Evolutionary conservation across 2,797 vertebrate genomes (phyloP), one percentile per base, ranked within the genome.

Genomic region (Bovichtus variegatus): DNA sequence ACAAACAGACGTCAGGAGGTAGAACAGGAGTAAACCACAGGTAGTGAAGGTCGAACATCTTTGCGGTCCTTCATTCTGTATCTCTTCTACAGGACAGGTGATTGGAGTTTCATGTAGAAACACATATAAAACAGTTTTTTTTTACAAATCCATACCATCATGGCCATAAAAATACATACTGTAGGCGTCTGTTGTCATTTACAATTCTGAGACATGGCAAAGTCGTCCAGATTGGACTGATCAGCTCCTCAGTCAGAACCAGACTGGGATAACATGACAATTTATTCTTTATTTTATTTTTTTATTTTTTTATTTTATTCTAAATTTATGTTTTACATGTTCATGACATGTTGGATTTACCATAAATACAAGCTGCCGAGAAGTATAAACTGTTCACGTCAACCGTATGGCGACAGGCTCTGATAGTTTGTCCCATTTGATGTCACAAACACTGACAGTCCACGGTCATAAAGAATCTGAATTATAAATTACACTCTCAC

Each of bases 11-110:
- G 70, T 55, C 54, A 67, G 84, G 91, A 93, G 93, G 93, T 93
- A 93, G 92, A 91, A 81, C 70, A 67, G 81, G 78, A 84, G 80
- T 76, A 81, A 82, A 87, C 55, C 78, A 73, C 79, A 83, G 47
- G 60, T 0, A 23, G 57, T 6, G 69, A 82, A 71, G 74, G 73
- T 74, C 70, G 2, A 71, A 72, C 40, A 1, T 54, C 16, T 15
- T 29, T 21, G 51, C 9, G 31, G 40, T 44, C 68, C 71, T 41
- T 31, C 43, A 1, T 36, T 70, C 59, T 57, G 50, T 3, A 16
- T 55, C 72, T 76, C 74, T 18, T 74, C 69, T 55, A 53, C 47
- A 16, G 50, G 68, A 86, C 78, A 65, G 50, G 55, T 58, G 68
- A 59, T 38, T 23, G 9, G 59, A 76, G 66, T 36, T 60, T 78